Conservation (phyloP, 1,140 invertebrate species). For the Neotoxoptera formosana region DNA sequence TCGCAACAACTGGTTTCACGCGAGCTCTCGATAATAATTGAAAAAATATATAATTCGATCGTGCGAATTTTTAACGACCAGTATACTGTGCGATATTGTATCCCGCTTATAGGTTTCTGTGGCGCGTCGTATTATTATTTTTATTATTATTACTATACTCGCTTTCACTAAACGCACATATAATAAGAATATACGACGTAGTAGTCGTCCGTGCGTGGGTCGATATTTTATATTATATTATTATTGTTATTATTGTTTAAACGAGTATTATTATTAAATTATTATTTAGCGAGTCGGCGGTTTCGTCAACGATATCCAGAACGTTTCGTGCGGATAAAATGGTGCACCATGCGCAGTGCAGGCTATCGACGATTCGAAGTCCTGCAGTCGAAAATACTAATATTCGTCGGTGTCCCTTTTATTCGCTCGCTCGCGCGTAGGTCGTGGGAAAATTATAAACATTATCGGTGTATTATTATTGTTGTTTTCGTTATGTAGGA, state of each 20-base stretch:
- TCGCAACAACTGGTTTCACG: conserved; percentile 29
- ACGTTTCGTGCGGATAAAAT: not conserved
- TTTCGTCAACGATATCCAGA: not conserved
- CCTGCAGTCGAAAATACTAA: not conserved
- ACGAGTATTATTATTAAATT: too few species aligned
- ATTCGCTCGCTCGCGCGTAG: not conserved
- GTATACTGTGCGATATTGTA: not conserved
- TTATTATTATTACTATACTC: not conserved
- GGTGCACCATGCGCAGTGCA: too few species aligned
- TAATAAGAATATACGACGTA: not conserved
- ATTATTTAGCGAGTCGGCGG: not conserved
- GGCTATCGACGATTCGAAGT: not conserved
- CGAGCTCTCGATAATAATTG: conserved; percentile 19
- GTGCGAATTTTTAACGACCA: not conserved
- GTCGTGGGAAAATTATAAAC: conserved; percentile 17
- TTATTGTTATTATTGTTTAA: not conserved
- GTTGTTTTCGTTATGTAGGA: conserved; percentile 32
- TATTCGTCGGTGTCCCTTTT: not conserved
- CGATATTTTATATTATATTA: not conserved
- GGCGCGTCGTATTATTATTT: not conserved
- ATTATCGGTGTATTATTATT: not conserved
- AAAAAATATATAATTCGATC: conserved; percentile 4
- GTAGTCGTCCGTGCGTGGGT: not conserved
- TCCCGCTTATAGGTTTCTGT: not conserved
- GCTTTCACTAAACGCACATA: not conserved